Conservation (phyloP, 2,113 vertebrate genomes). For the Trinectes maculatus region DNA sequence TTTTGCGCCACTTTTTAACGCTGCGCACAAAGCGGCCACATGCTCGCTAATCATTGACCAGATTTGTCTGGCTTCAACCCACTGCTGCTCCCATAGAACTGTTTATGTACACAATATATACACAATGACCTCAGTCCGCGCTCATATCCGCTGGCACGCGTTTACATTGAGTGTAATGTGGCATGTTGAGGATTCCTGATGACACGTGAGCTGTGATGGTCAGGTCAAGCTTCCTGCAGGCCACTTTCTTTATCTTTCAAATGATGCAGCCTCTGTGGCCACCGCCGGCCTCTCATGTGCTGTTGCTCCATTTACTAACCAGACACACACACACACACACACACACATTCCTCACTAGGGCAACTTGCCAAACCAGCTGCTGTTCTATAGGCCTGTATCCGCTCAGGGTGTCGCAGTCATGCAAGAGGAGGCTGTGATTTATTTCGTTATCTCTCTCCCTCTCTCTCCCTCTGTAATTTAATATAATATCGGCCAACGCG, state of each 20-base stretch:
- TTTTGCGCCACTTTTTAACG: constrained; percentile 63
- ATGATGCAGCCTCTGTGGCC: constrained; percentile 61
- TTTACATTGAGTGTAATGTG: too few relatives aligned
- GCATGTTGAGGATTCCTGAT: too few relatives aligned
- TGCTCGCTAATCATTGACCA: constrained; percentile 69
- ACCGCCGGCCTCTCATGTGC: constrained; percentile 55
- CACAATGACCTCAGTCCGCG: too few relatives aligned
- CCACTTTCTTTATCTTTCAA: constrained; percentile 63
- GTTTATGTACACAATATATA: neutral
- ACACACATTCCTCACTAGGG: constrained; percentile 76
- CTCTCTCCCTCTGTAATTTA: neutral
- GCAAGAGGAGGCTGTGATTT: constrained; percentile 39
- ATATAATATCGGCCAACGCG: neutral
- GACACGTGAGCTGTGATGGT: too few relatives aligned
- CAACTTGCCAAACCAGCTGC: constrained; percentile 79
- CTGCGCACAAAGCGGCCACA: constrained; percentile 53
- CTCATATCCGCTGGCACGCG: too few relatives aligned
- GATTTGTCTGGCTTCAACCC: constrained; percentile 23
- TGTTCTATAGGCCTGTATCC: constrained; percentile 76
- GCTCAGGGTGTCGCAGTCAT: constrained; percentile 57
- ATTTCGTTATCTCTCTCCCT: neutral
- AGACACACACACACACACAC: too few relatives aligned
- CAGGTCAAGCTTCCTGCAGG: constrained; percentile 1
- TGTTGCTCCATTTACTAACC: constrained; percentile 71
- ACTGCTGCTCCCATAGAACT: neutral